These are phyloP conservation scores for Drosophila dunni DNA, from an alignment of 1,140 invertebrate species.

Conservation along the genomic window DNA sequence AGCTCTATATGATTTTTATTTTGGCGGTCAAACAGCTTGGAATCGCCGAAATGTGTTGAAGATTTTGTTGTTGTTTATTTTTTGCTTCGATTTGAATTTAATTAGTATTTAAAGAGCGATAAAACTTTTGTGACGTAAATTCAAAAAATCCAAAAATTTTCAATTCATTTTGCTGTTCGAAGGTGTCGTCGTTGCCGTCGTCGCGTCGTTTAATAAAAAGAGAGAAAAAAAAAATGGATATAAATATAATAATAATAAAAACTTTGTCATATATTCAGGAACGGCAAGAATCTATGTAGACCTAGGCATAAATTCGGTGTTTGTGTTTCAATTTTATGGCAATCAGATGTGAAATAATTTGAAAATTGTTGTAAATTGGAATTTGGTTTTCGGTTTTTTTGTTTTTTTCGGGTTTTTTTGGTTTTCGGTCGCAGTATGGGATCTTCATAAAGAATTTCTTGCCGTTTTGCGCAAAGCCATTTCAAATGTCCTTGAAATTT, in stretches of 20 bases:
- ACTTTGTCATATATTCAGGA: constrained; percentile 72
- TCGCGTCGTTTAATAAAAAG: constrained; percentile 64
- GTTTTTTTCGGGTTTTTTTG: constrained; percentile 20
- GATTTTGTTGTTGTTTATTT: not conserved
- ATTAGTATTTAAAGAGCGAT: constrained; percentile 78
- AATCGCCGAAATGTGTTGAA: constrained; percentile 29
- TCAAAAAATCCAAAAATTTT: constrained; percentile 34
- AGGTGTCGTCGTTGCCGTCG: constrained; percentile 8
- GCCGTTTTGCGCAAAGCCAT: constrained; percentile 55
- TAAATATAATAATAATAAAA: constrained; percentile 1
- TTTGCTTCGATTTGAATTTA: constrained; percentile 47
- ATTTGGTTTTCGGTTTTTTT: constrained; percentile 22
- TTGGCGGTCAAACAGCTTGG: constrained; percentile 30
- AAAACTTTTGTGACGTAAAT: constrained; percentile 78
- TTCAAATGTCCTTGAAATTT: constrained; percentile 71
- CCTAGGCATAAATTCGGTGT: constrained; percentile 27
- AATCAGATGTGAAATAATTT: constrained; percentile 57
- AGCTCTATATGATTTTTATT: constrained; percentile 11
- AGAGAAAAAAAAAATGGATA: not conserved
- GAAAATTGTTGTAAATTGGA: constrained; percentile 15
- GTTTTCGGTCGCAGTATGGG: constrained; percentile 30
- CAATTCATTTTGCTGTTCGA: constrained; percentile 1
- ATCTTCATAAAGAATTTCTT: constrained; percentile 36
- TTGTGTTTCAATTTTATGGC: constrained; percentile 57
- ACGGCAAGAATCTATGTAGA: constrained; percentile 28